Percentiles rank a stretch among this genome's conserved stretches.
Evolutionary conservation across 2,113 vertebrate genomes (phyloP).

Genomic region (Centropus unirufus): DNA sequence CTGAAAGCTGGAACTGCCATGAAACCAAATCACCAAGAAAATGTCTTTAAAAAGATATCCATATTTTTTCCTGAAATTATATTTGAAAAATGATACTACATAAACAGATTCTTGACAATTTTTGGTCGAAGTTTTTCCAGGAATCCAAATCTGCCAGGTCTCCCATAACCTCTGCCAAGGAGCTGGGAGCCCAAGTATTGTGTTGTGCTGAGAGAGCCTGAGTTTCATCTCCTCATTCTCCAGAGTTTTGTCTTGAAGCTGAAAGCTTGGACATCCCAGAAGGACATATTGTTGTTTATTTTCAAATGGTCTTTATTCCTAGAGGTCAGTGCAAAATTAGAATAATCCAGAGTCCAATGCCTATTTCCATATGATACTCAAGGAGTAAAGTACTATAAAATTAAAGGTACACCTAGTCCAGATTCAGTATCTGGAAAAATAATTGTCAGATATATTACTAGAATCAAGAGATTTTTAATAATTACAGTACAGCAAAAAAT

Average conservation of each 20-base stretch:
- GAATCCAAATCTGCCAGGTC: background rate
- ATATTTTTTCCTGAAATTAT: background rate
- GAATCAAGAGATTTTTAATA: background rate
- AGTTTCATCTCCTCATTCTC: background rate
- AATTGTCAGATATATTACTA: background rate
- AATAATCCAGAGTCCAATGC: background rate
- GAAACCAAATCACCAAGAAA: background rate
- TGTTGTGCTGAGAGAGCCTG: background rate
- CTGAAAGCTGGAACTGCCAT: background rate
- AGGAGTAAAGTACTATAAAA: background rate
- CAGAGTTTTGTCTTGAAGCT: background rate
- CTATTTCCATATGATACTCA: background rate
- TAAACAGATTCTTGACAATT: background rate
- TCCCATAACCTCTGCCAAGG: background rate
- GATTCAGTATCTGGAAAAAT: background rate
- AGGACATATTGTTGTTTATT: background rate
- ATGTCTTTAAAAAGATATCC: background rate
- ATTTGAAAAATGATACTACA: background rate
- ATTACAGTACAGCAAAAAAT: background rate
- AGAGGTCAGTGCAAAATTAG: background rate
- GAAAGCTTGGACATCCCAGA: background rate
- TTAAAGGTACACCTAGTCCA: background rate
- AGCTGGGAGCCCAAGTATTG: rapidly evolving
- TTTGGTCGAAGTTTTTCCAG: background rate
- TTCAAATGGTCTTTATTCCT: background rate